Base-by-base conservation (phyloP, 2,797 vertebrate species). In the Enoplosus armatus region DNA sequence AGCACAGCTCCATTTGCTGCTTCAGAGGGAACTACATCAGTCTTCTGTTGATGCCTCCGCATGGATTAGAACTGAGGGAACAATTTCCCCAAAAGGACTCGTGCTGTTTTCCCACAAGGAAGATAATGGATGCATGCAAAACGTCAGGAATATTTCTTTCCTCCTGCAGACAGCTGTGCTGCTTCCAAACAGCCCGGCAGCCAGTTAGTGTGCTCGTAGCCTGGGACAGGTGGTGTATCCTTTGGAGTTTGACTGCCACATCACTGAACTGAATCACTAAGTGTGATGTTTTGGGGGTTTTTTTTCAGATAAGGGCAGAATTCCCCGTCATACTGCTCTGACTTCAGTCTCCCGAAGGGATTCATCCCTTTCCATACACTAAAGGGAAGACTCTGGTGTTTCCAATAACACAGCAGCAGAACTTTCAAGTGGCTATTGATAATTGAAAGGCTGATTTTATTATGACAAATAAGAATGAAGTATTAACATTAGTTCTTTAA, bases 41-140 rank as follows among this genome's bases (percentile, higher is more conserved):
- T 86, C 87, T 84, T 75, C 72, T 56, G 86, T 54, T 83, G 84
- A 80, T 85, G 84, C 74, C 71, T 90, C 83, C 37, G 62, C 73
- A 37, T 87, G 85, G 88, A 92, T 85, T 86, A 91, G 72, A 92
- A 89, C 85, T 86, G 81, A 89, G 79, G 82, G 80, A 85, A 86
- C 90, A 81, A 87, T 89, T 90, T 92, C 83, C 87, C 90, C 80
- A 79, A 85, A 83, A 87, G 85, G 85, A 84, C 84, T 80, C 85
- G 26, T 54, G 88, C 85, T 88, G 90, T 85, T 89, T 87, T 90
- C 84, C 89, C 85, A 89, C 84, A 88, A 92, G 85, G 80, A 87
- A 85, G 79, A 90, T 94, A 94, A 94, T 91, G 81, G 90, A 93
- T 91, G 88, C 85, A 90, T 84, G 89, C 82, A 87, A 88, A 93